phyloP scores from a whole-genome alignment of 2,113 vertebrate genomes.

The Platysteira castanea region DNA sequence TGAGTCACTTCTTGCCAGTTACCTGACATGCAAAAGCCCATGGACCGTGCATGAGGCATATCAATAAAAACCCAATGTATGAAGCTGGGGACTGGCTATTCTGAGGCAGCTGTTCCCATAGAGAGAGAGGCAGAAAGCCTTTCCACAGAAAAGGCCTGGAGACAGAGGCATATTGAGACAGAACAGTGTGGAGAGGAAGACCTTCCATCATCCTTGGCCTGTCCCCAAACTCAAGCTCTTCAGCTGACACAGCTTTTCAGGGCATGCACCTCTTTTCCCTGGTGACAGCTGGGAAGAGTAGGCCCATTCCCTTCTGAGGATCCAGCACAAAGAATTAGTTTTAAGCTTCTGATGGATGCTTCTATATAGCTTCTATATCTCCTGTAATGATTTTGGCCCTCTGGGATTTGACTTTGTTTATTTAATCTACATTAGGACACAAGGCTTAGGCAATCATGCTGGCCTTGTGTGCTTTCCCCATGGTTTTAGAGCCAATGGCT shows the following conservation, averaged over 20 bases:
- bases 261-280: not conserved
- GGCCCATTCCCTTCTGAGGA: not conserved
- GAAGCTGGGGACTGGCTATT: not conserved
- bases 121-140: not conserved
- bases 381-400: not conserved
- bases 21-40: not conserved
- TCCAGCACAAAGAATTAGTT: not conserved
- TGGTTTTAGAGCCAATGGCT: not conserved
- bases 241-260: not conserved
- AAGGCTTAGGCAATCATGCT: not conserved
- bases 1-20: not conserved
- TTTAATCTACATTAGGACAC: not conserved
- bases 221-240: not conserved
- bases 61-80: not conserved
- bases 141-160: not conserved
- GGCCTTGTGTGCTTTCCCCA: not conserved
- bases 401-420: not conserved
- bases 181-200: not conserved
- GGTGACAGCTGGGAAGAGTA: not conserved
- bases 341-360: not conserved
- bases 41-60: not conserved
- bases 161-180: not conserved
- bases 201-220: not conserved
- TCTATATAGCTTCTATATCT: not conserved
- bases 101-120: rapidly evolving